Conservation (phyloP, 2,797 vertebrate genomes). For the Ispidina picta region DNA sequence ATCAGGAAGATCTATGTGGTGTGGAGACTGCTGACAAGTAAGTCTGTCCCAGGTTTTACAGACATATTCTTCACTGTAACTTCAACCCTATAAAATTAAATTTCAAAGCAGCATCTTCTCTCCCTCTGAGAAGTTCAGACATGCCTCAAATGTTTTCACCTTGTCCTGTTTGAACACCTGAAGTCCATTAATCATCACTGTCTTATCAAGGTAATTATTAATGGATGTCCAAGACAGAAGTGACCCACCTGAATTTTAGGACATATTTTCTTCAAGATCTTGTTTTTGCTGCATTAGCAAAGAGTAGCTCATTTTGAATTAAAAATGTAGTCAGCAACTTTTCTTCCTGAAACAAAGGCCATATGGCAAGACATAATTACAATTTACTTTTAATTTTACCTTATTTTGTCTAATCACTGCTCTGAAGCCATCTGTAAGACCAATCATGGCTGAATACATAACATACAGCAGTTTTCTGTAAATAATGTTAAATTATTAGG, state of each 20-base stretch:
- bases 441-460: not conserved
- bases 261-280: not conserved
- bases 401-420: not conserved
- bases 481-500: not conserved
- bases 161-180: not conserved
- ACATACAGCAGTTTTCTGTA: not conserved
- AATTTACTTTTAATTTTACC: not conserved
- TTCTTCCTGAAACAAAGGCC: not conserved
- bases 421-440: conserved; percentile 11
- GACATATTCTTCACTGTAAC: not conserved
- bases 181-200: conserved; percentile 8
- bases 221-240: not conserved
- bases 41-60: not conserved
- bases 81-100: not conserved
- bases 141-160: not conserved
- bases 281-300: not conserved
- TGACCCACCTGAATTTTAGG: not conserved
- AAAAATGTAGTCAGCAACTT: not conserved
- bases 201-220: not conserved
- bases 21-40: not conserved
- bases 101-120: not conserved
- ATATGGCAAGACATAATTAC: not conserved
- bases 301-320: not conserved
- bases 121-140: not conserved
- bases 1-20: not conserved